Evolutionary conservation across 2,888 invertebrate genomes (phyloP).

Genomic region (Ennomos erosarius): DNA sequence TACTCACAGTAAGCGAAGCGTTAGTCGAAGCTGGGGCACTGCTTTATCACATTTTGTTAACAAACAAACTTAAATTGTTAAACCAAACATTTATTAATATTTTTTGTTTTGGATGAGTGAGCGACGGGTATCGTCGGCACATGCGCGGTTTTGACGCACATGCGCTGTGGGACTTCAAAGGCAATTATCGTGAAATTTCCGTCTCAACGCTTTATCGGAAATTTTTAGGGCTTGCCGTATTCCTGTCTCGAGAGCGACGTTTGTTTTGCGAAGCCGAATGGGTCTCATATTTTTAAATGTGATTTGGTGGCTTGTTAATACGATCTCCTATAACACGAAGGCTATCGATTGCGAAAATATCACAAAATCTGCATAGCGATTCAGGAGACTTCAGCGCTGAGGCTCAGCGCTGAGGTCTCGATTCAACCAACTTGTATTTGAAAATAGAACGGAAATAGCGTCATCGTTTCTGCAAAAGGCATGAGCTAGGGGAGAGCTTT

Average conservation of each 20-base stretch:
- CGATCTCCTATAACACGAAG: no score
- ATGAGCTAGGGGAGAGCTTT: no score
- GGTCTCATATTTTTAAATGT: not conserved
- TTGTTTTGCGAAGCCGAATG: not conserved
- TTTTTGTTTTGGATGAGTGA: constrained; percentile 63
- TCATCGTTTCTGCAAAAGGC: no score
- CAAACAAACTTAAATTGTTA: not conserved
- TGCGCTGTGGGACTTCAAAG: constrained; percentile 56
- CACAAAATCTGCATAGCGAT: no score
- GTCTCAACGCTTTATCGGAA: constrained; percentile 61
- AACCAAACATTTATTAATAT: constrained; percentile 39
- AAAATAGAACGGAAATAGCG: no score
- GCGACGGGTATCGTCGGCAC: constrained; percentile 54
- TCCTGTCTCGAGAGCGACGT: constrained; percentile 35
- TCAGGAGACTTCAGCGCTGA: no score
- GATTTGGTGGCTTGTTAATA: no score
- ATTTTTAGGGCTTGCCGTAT: constrained; percentile 69
- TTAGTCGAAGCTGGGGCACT: constrained; percentile 28
- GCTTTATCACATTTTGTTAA: constrained; percentile 29
- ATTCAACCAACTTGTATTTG: no score
- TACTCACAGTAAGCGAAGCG: constrained; percentile 42
- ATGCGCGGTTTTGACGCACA: constrained; percentile 67
- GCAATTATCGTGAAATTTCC: constrained; percentile 78
- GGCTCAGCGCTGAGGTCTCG: no score
- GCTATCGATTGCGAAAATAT: no score